phyloP scores from a whole-genome alignment of 2,113 vertebrate species.

The Neotoma lepida region DNA sequence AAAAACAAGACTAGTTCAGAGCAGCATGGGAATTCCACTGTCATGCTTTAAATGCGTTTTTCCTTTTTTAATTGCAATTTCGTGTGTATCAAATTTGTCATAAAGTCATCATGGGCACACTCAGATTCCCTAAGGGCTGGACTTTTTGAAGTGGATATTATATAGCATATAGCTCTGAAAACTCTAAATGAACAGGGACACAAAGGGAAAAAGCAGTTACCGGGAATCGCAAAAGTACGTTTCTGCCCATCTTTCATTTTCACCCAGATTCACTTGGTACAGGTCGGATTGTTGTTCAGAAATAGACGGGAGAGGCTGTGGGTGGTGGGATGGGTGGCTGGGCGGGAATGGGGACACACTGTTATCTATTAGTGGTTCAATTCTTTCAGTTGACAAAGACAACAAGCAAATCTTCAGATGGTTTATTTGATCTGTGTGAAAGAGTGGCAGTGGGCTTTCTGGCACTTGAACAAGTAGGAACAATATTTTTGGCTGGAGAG shows the following conservation, averaged over 20 bases:
- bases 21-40: neutral
- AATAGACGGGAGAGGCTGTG: conserved; percentile 15
- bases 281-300: conserved; percentile 10
- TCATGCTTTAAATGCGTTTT: neutral
- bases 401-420: conserved; percentile 73
- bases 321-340: neutral
- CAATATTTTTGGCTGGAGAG: conserved; percentile 84
- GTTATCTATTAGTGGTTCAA: conserved; percentile 59
- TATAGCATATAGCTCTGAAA: conserved; percentile 5
- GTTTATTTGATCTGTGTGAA: conserved; percentile 76
- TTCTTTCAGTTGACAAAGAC: conserved; percentile 68
- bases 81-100: neutral
- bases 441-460: conserved; percentile 79
- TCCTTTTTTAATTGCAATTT: neutral
- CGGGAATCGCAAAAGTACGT: conserved; percentile 13
- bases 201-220: neutral
- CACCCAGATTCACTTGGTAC: neutral
- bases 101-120: neutral
- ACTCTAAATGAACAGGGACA: neutral
- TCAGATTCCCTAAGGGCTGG: conserved; percentile 36
- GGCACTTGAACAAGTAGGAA: conserved; percentile 84
- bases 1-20: neutral
- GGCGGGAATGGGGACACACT: neutral
- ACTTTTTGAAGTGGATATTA: conserved; percentile 38
- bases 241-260: conserved; percentile 42